Evolutionary conservation across 2,888 invertebrate species (phyloP).

Genomic region (Drosophila kuntzei): DNA sequence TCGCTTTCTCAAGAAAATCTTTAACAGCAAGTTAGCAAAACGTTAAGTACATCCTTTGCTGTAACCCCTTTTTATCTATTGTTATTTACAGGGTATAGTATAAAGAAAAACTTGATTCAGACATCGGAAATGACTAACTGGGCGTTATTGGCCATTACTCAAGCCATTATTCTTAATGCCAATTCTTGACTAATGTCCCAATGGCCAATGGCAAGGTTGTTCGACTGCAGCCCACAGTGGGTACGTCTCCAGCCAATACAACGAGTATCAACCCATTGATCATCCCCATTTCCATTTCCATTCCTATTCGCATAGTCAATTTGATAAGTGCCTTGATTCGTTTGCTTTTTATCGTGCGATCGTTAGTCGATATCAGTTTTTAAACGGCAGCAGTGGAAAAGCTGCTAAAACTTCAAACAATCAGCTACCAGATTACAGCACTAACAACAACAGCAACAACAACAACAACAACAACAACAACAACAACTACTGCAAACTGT

Average conservation of each 20-base stretch:
- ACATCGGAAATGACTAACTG: constrained; percentile 26
- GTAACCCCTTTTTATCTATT: not conserved
- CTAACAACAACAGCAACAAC: constrained; percentile 22
- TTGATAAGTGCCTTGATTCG: constrained; percentile 53
- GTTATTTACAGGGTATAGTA: constrained; percentile 33
- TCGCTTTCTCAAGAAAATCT: not conserved
- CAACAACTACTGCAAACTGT: constrained; percentile 48
- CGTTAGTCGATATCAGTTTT: constrained; percentile 57
- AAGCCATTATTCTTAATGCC: constrained; percentile 49
- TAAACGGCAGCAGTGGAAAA: constrained; percentile 49
- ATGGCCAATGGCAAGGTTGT: constrained; percentile 66
- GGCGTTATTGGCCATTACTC: constrained; percentile 57
- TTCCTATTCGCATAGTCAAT: constrained; percentile 34
- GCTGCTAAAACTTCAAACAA: constrained; percentile 38
- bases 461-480: constrained; percentile 29
- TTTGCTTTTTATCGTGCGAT: constrained; percentile 37
- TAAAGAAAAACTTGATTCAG: constrained; percentile 14
- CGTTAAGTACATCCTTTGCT: not conserved
- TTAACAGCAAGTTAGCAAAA: not conserved
- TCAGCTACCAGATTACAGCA: constrained; percentile 54
- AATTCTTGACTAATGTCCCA: constrained; percentile 42
- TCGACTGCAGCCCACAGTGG: constrained; percentile 32
- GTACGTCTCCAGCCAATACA: constrained; percentile 8
- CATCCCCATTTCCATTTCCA: constrained; percentile 16
- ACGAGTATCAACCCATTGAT: constrained; percentile 41